phyloP scores from a whole-genome alignment of 1,140 invertebrate species.

The Temnothorax longispinosus region DNA sequence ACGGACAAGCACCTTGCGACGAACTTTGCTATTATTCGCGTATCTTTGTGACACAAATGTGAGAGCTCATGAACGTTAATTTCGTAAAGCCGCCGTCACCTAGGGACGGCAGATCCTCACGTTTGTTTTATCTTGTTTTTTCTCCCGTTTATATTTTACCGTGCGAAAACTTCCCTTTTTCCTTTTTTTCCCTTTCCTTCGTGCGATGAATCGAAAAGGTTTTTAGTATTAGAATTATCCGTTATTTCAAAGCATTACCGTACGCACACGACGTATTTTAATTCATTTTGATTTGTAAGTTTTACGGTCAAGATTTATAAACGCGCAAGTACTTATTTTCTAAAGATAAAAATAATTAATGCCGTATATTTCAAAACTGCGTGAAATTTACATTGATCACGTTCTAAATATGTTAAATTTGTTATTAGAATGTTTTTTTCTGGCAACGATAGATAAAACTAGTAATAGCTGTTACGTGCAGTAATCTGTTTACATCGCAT shows the following conservation, averaged over 20 bases:
- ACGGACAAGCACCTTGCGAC: slow-evolving; percentile 22
- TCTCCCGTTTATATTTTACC: neutral
- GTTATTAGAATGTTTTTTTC: neutral
- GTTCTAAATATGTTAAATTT: neutral
- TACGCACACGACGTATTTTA: neutral
- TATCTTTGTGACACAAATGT: slow-evolving; percentile 50
- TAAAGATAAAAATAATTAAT: neutral
- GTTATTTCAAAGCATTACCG: neutral
- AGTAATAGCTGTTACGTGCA: neutral
- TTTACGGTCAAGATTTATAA: neutral
- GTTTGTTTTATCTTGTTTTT: slow-evolving; percentile 34
- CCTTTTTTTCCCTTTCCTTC: neutral
- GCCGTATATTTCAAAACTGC: neutral
- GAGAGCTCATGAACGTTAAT: slow-evolving; percentile 51
- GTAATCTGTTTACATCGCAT: neutral
- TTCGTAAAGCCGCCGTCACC: slow-evolving; percentile 41
- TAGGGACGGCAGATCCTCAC: slow-evolving; percentile 31
- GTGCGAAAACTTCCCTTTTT: slow-evolving; percentile 8
- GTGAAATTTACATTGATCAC: neutral
- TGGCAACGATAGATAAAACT: neutral
- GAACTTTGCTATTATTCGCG: slow-evolving; percentile 58
- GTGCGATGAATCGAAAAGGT: neutral
- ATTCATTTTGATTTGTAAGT: neutral
- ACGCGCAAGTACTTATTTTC: neutral
- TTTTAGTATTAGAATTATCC: neutral